These are phyloP conservation scores for Chalcosyrphus nemorum DNA, from an alignment of 2,888 invertebrate genomes.

Conservation along the genomic window DNA sequence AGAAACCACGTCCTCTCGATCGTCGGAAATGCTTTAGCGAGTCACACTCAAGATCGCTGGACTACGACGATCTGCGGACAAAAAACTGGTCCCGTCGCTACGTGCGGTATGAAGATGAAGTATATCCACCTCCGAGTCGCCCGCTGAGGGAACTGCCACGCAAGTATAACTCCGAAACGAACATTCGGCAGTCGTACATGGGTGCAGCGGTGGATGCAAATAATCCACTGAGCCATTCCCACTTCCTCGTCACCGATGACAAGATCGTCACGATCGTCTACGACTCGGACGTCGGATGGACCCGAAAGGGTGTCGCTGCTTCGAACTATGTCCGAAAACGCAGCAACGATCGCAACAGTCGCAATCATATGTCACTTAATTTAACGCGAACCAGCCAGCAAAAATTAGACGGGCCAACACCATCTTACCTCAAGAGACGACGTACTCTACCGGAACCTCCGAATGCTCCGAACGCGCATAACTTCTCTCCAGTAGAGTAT, in stretches of 20 bases:
- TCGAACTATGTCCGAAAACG: constrained; percentile 79
- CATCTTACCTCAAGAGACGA: constrained; percentile 79
- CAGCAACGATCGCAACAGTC: constrained; percentile 74
- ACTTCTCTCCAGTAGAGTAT: constrained; percentile 80
- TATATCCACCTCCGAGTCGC: constrained; percentile 74
- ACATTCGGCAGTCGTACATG: constrained; percentile 81
- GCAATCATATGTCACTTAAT: constrained; percentile 80
- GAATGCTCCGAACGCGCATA: constrained; percentile 81
- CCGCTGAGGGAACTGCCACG: constrained; percentile 75
- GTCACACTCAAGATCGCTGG: constrained; percentile 80
- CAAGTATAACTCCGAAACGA: constrained; percentile 81
- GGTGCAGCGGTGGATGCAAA: constrained; percentile 79
- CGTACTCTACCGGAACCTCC: constrained; percentile 80
- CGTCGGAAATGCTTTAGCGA: constrained; percentile 80
- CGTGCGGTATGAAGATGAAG: constrained; percentile 81
- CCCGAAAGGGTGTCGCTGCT: constrained; percentile 80
- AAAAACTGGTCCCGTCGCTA: constrained; percentile 81
- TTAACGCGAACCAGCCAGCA: constrained; percentile 80
- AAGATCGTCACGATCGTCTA: constrained; percentile 82
- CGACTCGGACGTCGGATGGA: constrained; percentile 82
- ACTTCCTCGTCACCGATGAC: constrained; percentile 82
- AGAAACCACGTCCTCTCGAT: constrained; percentile 79
- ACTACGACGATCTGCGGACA: constrained; percentile 80
- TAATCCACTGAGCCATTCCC: constrained; percentile 81
- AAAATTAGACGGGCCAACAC: constrained; percentile 79